Base-by-base conservation (phyloP, 1,140 invertebrate genomes). In the Aricia agestis region DNA sequence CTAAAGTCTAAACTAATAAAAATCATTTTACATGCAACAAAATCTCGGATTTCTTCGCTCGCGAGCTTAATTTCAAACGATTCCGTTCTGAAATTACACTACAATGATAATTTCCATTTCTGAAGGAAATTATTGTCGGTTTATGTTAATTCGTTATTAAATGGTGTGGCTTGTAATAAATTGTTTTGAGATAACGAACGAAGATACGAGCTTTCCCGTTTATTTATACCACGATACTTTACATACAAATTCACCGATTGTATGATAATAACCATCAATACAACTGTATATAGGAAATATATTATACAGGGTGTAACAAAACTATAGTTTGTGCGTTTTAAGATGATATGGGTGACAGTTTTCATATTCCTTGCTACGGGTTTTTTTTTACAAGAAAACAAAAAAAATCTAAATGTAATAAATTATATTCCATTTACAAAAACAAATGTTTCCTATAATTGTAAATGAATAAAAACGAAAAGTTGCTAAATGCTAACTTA, bases 111-210 rank as follows among this genome's bases (percentile, higher is more conserved):
- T 52, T 52, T 52, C 13, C 45, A 52, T 52, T 52, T 52, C 45
- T 52, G 45, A 52, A 52, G 45, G 45, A 52, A 52, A 52, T 52
- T 52, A 52, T 52, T 52, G 45, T 52, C 45, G 45, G 45, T 52
- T 52, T 52, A 52, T 52, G 45, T 52, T 52, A 52, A 52, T 52
- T 52, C 45, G 45, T 52, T 52, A 52, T 52, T 52, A 52, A 52
- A 52, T 15, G 45, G 45, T 15, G 45, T 52, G 45, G 11, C 13
- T 52, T 15, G 11, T 52, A 52, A 52, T 52, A 13, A 52, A 52
- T 52, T 52, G 45, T 52, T 52, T 11, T 13, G 45, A 52, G 45
- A 52, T 52, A 52, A 52, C 45, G 45, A 52, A 52, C 45, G 11
- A 52, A 52, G 45, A 52, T 52, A 52, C 45, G 45, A 13, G 11